Evolutionary conservation across 2,888 invertebrate genomes (phyloP).

Genomic region (Dryocosmus kuriphilus): DNA sequence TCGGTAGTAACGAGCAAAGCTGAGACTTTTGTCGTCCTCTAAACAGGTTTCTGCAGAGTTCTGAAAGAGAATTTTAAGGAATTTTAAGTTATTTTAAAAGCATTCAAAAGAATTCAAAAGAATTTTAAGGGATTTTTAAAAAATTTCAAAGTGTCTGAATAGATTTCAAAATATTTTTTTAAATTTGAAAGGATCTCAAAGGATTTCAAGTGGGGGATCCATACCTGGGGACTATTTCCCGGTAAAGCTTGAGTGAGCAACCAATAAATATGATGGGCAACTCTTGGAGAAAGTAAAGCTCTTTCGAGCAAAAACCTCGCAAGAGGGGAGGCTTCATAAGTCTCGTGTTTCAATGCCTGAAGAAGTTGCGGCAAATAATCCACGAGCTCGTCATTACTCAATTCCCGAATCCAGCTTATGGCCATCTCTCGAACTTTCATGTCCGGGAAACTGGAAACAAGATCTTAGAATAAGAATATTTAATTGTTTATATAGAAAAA

Average conservation of each 20-base stretch:
- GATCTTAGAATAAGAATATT: too few species aligned
- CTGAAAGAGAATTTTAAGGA: constrained; percentile 68
- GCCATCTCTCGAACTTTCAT: constrained; percentile 91
- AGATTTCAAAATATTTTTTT: too few species aligned
- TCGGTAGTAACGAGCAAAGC: constrained; percentile 85
- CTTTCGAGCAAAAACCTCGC: constrained; percentile 90
- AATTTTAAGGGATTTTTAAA: too few species aligned
- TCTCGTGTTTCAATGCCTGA: constrained; percentile 93
- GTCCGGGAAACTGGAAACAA: constrained; percentile 90
- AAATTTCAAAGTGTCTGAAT: too few species aligned
- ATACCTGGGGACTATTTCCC: constrained; percentile 88
- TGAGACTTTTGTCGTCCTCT: constrained; percentile 81
- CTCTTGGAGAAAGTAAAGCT: constrained; percentile 90
- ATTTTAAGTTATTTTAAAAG: too few species aligned
- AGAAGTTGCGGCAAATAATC: constrained; percentile 96
- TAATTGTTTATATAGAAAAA: too few species aligned
- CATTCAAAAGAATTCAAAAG: too few species aligned
- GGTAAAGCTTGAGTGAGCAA: constrained; percentile 90
- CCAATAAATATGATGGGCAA: constrained; percentile 98
- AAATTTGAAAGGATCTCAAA: too few species aligned
- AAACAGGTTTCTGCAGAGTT: constrained; percentile 77
- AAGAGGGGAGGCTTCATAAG: constrained; percentile 92
- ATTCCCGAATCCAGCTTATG: constrained; percentile 87
- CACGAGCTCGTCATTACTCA: constrained; percentile 92
- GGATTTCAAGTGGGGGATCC: neutral